Base-by-base conservation (phyloP, 2,888 invertebrate genomes). In the Cosmia trapezina region DNA sequence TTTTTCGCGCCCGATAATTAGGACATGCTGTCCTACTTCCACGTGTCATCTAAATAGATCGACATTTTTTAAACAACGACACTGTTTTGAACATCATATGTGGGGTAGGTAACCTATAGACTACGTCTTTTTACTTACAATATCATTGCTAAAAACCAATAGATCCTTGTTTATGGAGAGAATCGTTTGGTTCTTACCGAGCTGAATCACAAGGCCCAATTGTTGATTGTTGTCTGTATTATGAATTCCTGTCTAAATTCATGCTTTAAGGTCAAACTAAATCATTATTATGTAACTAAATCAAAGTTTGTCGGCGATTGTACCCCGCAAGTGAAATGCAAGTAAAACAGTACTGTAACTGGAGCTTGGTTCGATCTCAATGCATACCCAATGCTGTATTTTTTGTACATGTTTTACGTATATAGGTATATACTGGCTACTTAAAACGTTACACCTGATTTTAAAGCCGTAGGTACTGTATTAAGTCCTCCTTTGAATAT, bases 261-360 rank as follows among this genome's bases (percentile, higher is more conserved):
- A n/a, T 7, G n/a, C 17, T 12, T 9, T 64, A 60, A 41, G 51
- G 57, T 63, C 4, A 45, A 64, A 70, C 11, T 11, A 12, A 65
- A 57, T 43, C 19, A 63, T 70, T 41, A 73, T 63, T 62, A 79
- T 22, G 70, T 68, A 74, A 67, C n/a, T 11, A 54, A 64, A 56
- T 56, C 47, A 63, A 69, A 56, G 74, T 80, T 53, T 80, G 73
- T 83, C 8, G 33, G 0, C 75, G 80, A 76, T 67, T 76, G 87
- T 89, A 89, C 90, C 63, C 37, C 69, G 69, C 81, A 69, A 84
- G 80, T 86, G 80, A 81, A 83, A 79, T 70, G 81, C 63, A 88
- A 87, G 86, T 88, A 87, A 85, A 87, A 85, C 85, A 82, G 87
- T 83, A 84, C 83, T 87, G 89, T 87, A 89, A 90, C 85, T 84